Evolutionary conservation across 2,888 invertebrate species (phyloP).

Genomic region (Cepaea hortensis): DNA sequence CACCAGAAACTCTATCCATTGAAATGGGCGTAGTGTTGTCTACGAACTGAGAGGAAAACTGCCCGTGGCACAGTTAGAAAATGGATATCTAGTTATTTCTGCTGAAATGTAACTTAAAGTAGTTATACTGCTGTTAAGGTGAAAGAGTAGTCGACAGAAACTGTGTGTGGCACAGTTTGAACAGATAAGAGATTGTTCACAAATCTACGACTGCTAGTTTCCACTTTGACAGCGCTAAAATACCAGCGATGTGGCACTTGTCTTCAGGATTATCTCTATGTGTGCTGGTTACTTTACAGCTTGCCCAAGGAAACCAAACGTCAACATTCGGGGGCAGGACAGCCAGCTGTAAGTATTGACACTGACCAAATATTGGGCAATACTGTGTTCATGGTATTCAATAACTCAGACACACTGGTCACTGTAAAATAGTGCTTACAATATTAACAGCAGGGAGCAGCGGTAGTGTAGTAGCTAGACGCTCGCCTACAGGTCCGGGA

Average conservation of each 20-base stretch:
- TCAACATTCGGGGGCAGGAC: neutral
- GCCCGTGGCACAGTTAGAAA: neutral
- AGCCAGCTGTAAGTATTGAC: neutral
- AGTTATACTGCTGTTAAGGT: neutral
- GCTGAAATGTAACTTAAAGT: neutral
- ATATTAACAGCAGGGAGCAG: too few relatives aligned
- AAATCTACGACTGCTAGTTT: neutral
- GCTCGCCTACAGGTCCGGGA: too few relatives aligned
- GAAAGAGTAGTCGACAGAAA: neutral
- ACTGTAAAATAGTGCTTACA: too few relatives aligned
- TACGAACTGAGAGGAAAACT: neutral
- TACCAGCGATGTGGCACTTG: neutral
- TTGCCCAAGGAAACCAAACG: neutral
- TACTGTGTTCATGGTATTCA: neutral
- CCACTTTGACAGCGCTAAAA: neutral
- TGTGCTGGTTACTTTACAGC: neutral
- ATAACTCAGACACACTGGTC: too few relatives aligned
- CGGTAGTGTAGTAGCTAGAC: too few relatives aligned
- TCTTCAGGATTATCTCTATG: neutral
- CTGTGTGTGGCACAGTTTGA: too few relatives aligned
- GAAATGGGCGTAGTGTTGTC: neutral
- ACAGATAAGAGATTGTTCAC: neutral
- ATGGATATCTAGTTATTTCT: constrained; percentile 3
- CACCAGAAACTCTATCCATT: neutral
- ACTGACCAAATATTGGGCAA: neutral